These are phyloP conservation scores for Propithecus coquereli DNA, from an alignment of 2,113 vertebrate species.

Conservation along the genomic window DNA sequence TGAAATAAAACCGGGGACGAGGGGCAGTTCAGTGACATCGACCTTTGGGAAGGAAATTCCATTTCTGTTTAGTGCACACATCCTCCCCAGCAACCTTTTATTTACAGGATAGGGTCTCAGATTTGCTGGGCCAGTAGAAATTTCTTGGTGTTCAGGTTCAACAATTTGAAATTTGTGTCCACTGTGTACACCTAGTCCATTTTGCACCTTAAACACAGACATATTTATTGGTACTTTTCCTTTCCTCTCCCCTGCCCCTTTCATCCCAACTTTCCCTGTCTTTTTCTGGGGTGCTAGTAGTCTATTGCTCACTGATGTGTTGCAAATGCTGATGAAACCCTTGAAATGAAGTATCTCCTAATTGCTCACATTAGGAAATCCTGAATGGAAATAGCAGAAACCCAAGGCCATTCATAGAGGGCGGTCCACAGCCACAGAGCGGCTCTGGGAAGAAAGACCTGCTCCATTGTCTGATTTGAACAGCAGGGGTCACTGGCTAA, in stretches of 20 bases:
- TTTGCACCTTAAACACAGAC: background rate
- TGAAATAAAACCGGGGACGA: background rate
- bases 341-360: conserved; percentile 65
- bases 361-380: conserved; percentile 65
- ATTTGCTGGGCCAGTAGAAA: background rate
- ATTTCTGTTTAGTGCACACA: background rate
- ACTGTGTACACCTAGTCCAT: background rate
- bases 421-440: background rate
- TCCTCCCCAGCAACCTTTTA: background rate
- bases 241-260: background rate
- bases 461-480: conserved; percentile 59
- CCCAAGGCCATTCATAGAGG: conserved; percentile 27
- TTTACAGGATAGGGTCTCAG: background rate
- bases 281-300: conserved; percentile 35
- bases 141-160: background rate
- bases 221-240: background rate
- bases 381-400: conserved; percentile 66
- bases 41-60: background rate
- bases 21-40: background rate
- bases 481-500: conserved; percentile 71
- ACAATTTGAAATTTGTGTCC: background rate
- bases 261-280: background rate
- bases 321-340: conserved; percentile 45
- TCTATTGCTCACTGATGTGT: conserved; percentile 63
- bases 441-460: conserved; percentile 40